Percentiles rank a stretch among this genome's conserved stretches.
Evolutionary conservation across 2,888 invertebrate species (phyloP).

Genomic region (Drymonia ruficornis): DNA sequence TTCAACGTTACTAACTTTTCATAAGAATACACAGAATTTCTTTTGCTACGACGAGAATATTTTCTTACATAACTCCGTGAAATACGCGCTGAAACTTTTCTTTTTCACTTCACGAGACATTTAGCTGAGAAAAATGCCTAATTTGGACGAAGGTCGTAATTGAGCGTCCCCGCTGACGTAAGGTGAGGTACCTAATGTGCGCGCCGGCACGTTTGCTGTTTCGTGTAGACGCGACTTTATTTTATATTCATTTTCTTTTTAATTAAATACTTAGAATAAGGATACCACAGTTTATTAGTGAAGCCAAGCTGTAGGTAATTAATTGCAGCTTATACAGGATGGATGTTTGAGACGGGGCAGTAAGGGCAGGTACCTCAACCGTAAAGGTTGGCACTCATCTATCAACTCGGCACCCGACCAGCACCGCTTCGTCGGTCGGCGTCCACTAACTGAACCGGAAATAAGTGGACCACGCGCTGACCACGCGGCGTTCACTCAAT

Average conservation of each 20-base stretch:
- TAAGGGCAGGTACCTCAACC: no score
- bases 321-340: no score
- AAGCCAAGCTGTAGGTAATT: no score
- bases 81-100: slow-evolving; percentile 23
- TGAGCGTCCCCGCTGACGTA: slow-evolving; percentile 32
- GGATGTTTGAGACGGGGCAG: no score
- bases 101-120: slow-evolving; percentile 41
- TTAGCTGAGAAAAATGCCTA: slow-evolving; percentile 43
- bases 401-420: no score
- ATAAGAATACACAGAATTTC: slow-evolving; percentile 24
- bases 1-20: slow-evolving; percentile 23
- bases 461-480: no score
- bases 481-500: no score
- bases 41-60: slow-evolving; percentile 22
- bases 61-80: slow-evolving; percentile 24
- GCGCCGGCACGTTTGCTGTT: slow-evolving; percentile 33
- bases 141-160: slow-evolving; percentile 38
- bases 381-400: no score
- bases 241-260: background rate
- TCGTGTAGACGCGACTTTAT: background rate
- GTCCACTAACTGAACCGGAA: no score
- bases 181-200: slow-evolving; percentile 33
- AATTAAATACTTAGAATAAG: background rate
- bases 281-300: no score
- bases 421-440: no score